Percentiles rank a stretch among this genome's conserved stretches.
Conservation (phyloP, 2,888 invertebrate species). For the Cantharis rufa region DNA sequence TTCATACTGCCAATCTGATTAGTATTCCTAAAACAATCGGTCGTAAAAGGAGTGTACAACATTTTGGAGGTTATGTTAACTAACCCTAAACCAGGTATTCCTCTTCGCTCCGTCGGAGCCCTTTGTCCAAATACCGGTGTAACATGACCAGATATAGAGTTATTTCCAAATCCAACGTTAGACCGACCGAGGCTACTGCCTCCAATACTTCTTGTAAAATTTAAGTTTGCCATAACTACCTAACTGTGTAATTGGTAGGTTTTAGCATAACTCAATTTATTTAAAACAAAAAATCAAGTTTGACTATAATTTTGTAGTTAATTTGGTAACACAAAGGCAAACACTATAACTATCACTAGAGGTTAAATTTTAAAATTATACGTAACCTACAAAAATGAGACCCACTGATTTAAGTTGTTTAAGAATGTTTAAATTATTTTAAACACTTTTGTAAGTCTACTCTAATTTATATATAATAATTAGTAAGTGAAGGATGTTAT, state of each 20-base stretch:
- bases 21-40: constrained; percentile 56
- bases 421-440: constrained; percentile 11
- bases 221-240: constrained; percentile 90
- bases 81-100: constrained; percentile 57
- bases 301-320: constrained; percentile 27
- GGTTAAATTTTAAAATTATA: constrained; percentile 42
- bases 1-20: constrained; percentile 66
- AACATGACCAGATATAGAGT: constrained; percentile 75
- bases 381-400: constrained; percentile 37
- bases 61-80: constrained; percentile 17
- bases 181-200: constrained; percentile 72
- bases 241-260: constrained; percentile 44
- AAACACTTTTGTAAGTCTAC: constrained; percentile 37
- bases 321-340: constrained; percentile 47
- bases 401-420: constrained; percentile 31
- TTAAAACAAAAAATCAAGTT: constrained; percentile 3
- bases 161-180: constrained; percentile 67
- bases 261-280: constrained; percentile 51
- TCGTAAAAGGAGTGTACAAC: background rate
- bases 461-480: constrained; percentile 45
- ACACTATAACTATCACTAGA: constrained; percentile 45
- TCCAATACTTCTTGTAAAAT: constrained; percentile 89
- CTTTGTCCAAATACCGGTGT: constrained; percentile 82
- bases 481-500: constrained; percentile 52
- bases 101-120: constrained; percentile 78